Conservation (phyloP, 2,888 invertebrate species). For the Ariolimax columbianus region DNA sequence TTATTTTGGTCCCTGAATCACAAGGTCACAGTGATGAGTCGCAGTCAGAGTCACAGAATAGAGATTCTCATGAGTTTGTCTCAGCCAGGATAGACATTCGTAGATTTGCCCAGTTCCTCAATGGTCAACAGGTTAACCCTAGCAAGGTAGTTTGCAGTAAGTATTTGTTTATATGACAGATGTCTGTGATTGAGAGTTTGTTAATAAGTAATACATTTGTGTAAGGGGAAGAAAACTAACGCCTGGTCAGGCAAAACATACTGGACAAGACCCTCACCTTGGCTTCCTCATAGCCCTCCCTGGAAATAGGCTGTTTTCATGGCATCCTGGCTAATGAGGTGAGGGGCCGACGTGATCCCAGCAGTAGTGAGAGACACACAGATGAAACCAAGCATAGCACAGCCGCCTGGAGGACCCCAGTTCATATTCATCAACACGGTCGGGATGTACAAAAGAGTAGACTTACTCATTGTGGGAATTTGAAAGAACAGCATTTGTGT, state of each 20-base stretch:
- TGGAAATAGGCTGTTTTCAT: neutral
- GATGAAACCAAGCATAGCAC: no score
- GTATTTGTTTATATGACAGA: constrained; percentile 57
- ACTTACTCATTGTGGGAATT: no score
- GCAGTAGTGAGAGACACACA: no score
- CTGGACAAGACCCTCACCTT: neutral
- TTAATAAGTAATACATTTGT: neutral
- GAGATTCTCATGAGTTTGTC: constrained; percentile 67
- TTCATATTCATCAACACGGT: no score
- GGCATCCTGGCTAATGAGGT: neutral
- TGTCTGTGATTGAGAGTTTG: neutral
- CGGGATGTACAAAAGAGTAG: no score
- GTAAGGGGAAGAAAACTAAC: neutral
- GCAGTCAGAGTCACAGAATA: constrained; percentile 39
- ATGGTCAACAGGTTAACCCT: constrained; percentile 88
- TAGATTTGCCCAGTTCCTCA: constrained; percentile 88
- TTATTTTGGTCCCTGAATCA: neutral
- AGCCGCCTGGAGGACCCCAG: no score
- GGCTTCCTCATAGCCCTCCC: neutral
- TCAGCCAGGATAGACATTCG: constrained; percentile 85
- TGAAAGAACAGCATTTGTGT: no score
- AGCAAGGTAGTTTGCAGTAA: constrained; percentile 85
- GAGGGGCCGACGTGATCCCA: neutral
- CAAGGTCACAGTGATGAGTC: constrained; percentile 52
- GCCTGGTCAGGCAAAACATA: neutral